Evolutionary conservation across 2,113 vertebrate species (phyloP).

Genomic region (Corvus moneduloides): DNA sequence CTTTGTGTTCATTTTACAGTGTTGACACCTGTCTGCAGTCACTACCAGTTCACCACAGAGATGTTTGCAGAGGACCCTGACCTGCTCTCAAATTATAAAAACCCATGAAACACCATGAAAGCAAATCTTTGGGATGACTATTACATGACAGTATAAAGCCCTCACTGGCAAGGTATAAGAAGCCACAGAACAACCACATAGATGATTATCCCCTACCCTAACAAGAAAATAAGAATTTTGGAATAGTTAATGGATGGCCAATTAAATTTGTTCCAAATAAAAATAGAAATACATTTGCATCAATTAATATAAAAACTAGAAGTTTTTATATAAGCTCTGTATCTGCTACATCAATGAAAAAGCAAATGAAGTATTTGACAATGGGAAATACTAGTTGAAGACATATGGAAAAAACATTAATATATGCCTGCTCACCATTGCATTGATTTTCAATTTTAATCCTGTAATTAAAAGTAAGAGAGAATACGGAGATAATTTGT

Average conservation of each 20-base stretch:
- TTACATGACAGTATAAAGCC: neutral
- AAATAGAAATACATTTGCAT: neutral
- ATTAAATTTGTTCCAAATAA: neutral
- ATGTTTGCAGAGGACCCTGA: neutral
- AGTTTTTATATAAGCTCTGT: neutral
- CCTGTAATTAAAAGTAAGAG: neutral
- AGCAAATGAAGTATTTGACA: rapidly evolving
- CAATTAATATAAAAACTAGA: neutral
- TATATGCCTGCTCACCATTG: neutral
- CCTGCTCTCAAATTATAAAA: neutral
- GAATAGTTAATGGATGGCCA: neutral
- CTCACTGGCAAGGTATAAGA: neutral
- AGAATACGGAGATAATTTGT: neutral
- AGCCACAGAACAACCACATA: neutral
- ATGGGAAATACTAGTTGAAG: neutral
- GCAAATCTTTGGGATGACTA: neutral
- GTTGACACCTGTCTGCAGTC: neutral
- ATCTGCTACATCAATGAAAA: neutral
- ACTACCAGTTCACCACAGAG: neutral
- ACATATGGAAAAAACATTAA: neutral
- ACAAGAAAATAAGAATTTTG: neutral
- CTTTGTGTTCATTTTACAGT: rapidly evolving
- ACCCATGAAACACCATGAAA: neutral
- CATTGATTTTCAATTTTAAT: neutral
- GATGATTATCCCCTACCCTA: neutral